Evolutionary conservation across 2,888 invertebrate species (phyloP).

Genomic region (Lutraria lutraria): DNA sequence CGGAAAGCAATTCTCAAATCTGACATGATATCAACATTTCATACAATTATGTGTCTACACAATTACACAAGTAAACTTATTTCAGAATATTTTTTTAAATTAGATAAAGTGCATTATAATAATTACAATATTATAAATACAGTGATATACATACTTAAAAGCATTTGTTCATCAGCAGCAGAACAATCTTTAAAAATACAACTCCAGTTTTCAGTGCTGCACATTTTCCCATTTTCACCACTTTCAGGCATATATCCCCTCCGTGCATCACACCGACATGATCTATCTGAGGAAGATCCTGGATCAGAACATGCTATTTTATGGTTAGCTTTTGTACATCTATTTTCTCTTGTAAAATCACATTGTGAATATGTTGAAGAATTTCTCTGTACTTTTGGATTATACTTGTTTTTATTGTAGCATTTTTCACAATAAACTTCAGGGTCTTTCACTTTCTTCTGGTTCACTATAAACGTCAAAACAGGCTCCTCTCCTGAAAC

Average conservation of each 20-base stretch:
- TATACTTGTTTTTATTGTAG: background rate
- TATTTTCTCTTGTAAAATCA: background rate
- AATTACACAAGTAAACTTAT: too few species aligned
- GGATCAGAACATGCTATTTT: constrained; percentile 16
- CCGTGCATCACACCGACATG: constrained; percentile 41
- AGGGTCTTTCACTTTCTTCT: background rate
- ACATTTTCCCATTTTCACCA: background rate
- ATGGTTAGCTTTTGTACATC: constrained; percentile 13
- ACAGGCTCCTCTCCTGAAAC: background rate
- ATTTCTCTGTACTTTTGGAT: background rate
- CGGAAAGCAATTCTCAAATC: too few species aligned
- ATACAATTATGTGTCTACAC: too few species aligned
- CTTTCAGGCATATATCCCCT: background rate
- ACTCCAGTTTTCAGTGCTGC: background rate
- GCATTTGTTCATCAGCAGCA: background rate
- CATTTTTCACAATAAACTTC: background rate
- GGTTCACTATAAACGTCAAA: background rate
- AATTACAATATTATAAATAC: too few species aligned
- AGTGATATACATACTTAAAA: constrained; percentile 18
- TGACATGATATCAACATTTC: too few species aligned
- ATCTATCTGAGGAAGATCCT: background rate
- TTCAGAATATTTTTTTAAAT: too few species aligned
- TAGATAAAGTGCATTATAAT: too few species aligned
- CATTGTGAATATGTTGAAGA: constrained; percentile 26
- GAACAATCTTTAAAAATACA: background rate